Base-by-base conservation (phyloP, 2,113 vertebrate genomes). In the Poeciliopsis turrubarensis region DNA sequence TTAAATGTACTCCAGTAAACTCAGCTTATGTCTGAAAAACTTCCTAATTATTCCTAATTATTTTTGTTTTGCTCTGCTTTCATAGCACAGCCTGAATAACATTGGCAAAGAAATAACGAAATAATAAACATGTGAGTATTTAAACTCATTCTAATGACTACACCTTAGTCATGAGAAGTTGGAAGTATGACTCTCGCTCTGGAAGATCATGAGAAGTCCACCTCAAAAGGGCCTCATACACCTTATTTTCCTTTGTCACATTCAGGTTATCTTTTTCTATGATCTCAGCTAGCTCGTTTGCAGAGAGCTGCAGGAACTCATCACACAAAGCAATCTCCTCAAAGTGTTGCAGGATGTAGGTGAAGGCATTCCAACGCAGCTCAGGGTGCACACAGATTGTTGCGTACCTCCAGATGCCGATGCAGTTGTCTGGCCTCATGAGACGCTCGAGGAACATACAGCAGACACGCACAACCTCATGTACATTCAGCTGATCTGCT, bases 281-380 rank as follows among this genome's bases (percentile, higher is more conserved):
- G 77, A 97, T 90, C 11, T 89, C 80, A 60, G 72, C 68, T 3
- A 98, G 85, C 67, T 97, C 93, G 0, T 85, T 29, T 32, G 92
- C 68, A 0, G 95, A 90, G 39, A 97, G 94, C 72, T 96, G 91
- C 14, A 94, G 83, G 65, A 97, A 95, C 89, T 96, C 95, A 0
- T 91, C 88, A 0, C 93, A 93, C 64, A 75, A 81, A 19, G 82
- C 89, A 7, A 91, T 84, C 15, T 87, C 60, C 70, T 96, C 92
- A 0, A 97, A 97, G 90, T 96, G 91, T 22, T 93, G 87, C 51
- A 95, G 75, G 73, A 98, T 95, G 82, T 92, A 96, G 37, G 41
- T 39, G n/a, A 79, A 94, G 75, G 96, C 94, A 30, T 89, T 94
- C 41, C 75, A 82, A 32, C 68, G 88, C 78, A 96, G 92, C 6